phyloP scores from a whole-genome alignment of 2,888 invertebrate species.

The Congeria kusceri region DNA sequence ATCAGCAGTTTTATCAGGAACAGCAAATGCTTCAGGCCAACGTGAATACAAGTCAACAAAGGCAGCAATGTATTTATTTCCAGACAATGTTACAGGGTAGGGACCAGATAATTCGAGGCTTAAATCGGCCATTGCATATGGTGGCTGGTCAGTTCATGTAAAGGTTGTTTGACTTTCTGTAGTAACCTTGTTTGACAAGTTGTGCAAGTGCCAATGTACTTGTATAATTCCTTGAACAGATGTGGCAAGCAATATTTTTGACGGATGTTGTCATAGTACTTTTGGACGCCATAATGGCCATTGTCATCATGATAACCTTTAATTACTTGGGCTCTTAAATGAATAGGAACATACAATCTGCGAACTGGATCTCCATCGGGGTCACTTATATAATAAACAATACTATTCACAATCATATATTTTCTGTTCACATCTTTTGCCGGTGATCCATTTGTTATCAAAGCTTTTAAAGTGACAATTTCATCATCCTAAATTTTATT shows the following conservation, averaged over 20 bases:
- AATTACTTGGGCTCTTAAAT: constrained; percentile 14
- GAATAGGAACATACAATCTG: constrained; percentile 35
- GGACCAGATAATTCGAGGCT: constrained; percentile 39
- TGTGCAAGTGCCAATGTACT: constrained; percentile 28
- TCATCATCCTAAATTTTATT: constrained; percentile 34
- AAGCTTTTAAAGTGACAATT: constrained; percentile 15
- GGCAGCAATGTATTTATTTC: constrained; percentile 37
- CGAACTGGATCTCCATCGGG: constrained; percentile 44
- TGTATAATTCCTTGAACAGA: constrained; percentile 44
- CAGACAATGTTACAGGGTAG: constrained; percentile 24
- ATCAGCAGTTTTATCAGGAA: constrained; percentile 42
- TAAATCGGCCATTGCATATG: constrained; percentile 33
- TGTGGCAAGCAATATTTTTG: constrained; percentile 53
- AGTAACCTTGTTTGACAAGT: constrained; percentile 39
- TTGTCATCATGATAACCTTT: constrained; percentile 37
- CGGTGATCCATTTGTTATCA: constrained; percentile 17
- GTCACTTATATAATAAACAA: constrained; percentile 52
- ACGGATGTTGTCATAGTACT: constrained; percentile 39
- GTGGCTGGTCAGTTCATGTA: constrained; percentile 47
- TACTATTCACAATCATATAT: background rate
- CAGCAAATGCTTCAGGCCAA: constrained; percentile 54
- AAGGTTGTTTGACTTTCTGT: constrained; percentile 20
- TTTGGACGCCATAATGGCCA: constrained; percentile 49
- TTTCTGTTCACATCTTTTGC: constrained; percentile 7
- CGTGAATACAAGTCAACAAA: constrained; percentile 41